These are phyloP conservation scores for Hozukius guyotensis DNA, from an alignment of 2,797 vertebrate genomes.

Conservation along the genomic window DNA sequence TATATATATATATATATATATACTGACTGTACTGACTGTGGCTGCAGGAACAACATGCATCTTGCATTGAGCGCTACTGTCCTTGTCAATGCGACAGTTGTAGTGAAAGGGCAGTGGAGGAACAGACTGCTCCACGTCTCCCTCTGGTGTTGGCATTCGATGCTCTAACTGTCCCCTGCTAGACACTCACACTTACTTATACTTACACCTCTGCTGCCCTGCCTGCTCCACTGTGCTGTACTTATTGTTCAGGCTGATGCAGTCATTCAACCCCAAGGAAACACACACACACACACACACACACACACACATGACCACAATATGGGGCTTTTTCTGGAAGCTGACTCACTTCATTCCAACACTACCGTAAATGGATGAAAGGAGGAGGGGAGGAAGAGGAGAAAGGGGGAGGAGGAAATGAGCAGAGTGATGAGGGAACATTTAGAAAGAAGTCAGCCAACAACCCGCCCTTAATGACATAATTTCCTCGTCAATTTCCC, in stretches of 20 bases:
- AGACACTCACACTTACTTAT: not conserved
- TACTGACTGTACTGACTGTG: not conserved
- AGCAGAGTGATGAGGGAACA: constrained; percentile 64
- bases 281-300: constrained; percentile 17
- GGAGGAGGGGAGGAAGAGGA: constrained; percentile 52
- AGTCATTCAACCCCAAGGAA: constrained; percentile 39
- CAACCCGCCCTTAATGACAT: constrained; percentile 76
- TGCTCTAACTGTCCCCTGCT: constrained; percentile 1
- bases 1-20: not conserved
- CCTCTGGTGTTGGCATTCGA: constrained; percentile 63
- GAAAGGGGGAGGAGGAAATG: constrained; percentile 65
- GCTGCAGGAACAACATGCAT: constrained; percentile 36
- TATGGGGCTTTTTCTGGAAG: constrained; percentile 73
- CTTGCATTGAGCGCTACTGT: constrained; percentile 26
- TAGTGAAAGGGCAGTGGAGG: constrained; percentile 43
- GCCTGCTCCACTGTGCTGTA: constrained; percentile 32
- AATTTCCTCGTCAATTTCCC: constrained; percentile 67
- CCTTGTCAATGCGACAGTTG: constrained; percentile 67
- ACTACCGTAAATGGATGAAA: constrained; percentile 74
- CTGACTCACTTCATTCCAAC: constrained; percentile 71
- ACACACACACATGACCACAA: constrained; percentile 33
- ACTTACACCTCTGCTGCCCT: constrained; percentile 22
- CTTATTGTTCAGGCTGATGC: constrained; percentile 42
- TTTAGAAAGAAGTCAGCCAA: constrained; percentile 62
- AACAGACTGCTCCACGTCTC: constrained; percentile 53